Conservation (phyloP, 2,888 invertebrate genomes). For the Acronicta psi region DNA sequence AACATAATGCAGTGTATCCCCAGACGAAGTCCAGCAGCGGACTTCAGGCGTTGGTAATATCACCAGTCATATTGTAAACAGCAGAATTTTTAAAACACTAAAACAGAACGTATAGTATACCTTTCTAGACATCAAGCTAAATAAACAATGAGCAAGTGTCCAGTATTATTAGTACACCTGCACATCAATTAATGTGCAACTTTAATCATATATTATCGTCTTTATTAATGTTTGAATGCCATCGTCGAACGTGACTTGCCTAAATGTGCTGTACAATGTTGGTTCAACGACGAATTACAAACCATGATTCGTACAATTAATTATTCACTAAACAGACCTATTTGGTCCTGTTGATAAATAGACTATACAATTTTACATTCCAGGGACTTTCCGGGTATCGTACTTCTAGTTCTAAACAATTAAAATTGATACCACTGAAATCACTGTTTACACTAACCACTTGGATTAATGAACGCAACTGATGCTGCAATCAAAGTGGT, state of each 20-base stretch:
- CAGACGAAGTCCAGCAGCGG: too few species aligned
- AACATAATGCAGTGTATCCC: too few species aligned
- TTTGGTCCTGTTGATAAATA: constrained; percentile 15
- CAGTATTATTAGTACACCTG: constrained; percentile 15
- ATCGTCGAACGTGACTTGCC: constrained; percentile 39
- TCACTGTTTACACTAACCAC: background rate
- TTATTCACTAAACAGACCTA: constrained; percentile 1
- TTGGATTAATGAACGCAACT: too few species aligned
- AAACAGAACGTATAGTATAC: too few species aligned
- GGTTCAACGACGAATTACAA: constrained; percentile 26
- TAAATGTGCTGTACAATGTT: constrained; percentile 31
- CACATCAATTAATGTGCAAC: constrained; percentile 14
- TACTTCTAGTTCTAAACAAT: background rate
- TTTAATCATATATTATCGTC: constrained; percentile 34
- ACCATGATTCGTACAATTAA: constrained; percentile 29
- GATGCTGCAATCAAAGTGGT: too few species aligned
- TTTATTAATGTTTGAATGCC: constrained; percentile 39
- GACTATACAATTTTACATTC: background rate
- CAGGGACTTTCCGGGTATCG: background rate
- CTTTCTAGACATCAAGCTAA: too few species aligned
- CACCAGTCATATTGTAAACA: too few species aligned
- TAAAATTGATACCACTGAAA: background rate
- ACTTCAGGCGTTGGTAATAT: too few species aligned
- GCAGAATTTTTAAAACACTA: too few species aligned
- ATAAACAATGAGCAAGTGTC: too few species aligned